Percentiles rank a stretch among this genome's conserved stretches.
These are phyloP conservation scores for Apodemus agrarius DNA, from an alignment of 2,797 vertebrate species.

Conservation along the genomic window DNA sequence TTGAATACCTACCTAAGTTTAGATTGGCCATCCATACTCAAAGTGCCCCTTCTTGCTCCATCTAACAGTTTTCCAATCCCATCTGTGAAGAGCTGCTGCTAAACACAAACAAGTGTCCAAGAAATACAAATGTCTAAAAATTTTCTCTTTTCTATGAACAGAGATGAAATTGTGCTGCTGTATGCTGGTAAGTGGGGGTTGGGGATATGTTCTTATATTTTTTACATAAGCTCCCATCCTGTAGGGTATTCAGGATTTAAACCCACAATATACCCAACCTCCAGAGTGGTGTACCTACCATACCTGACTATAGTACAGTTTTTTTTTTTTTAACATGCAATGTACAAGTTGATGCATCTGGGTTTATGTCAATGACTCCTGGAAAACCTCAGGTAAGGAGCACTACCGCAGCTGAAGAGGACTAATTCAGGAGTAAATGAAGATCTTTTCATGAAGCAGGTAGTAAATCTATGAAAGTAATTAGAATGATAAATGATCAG, in stretches of 20 bases:
- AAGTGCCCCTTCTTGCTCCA: not conserved
- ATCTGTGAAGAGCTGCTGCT: not conserved
- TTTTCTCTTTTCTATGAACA: not conserved
- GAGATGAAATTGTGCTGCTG: not conserved
- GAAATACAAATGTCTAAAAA: constrained; percentile 25
- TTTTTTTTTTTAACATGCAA: constrained; percentile 45
- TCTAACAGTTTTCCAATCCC: not conserved
- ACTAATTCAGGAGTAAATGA: constrained; percentile 66
- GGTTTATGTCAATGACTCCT: constrained; percentile 25
- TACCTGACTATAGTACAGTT: not conserved
- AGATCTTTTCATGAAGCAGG: constrained; percentile 57
- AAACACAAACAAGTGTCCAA: not conserved
- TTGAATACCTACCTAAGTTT: not conserved
- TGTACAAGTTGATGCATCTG: not conserved
- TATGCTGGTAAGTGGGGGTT: not conserved
- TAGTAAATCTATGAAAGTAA: constrained; percentile 67
- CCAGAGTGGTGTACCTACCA: not conserved
- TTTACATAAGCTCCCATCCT: not conserved
- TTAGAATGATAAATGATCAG: constrained; percentile 71
- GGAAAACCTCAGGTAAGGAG: not conserved
- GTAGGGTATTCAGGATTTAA: not conserved
- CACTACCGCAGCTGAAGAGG: not conserved
- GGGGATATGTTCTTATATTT: not conserved
- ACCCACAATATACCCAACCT: not conserved
- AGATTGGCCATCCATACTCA: not conserved